Conservation (phyloP, 1,140 invertebrate species). For the Bombus confusus region DNA sequence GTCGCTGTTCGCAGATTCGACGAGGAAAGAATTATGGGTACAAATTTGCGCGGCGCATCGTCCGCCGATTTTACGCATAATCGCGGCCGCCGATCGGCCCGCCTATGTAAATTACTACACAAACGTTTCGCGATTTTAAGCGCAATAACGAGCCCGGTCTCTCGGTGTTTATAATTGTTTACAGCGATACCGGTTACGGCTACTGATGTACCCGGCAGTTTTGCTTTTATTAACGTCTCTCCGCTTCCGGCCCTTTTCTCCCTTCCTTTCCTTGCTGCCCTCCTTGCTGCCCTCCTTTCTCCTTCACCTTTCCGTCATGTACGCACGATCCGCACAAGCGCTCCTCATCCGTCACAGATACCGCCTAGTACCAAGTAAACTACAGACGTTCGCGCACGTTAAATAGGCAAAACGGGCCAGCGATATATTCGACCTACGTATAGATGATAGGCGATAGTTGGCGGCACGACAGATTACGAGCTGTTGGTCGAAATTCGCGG, state of each 20-base stretch:
- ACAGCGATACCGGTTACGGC: slow-evolving; percentile 45
- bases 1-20: slow-evolving; percentile 55
- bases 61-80: slow-evolving; percentile 51
- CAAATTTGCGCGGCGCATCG: slow-evolving; percentile 62
- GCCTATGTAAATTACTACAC: slow-evolving; percentile 49
- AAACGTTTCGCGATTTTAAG: slow-evolving; percentile 52
- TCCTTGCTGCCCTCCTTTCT: too few relatives aligned
- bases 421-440: too few relatives aligned
- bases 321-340: too few relatives aligned
- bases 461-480: too few relatives aligned
- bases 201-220: slow-evolving; percentile 17
- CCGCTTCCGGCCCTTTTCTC: neutral
- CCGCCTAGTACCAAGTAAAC: too few relatives aligned
- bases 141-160: slow-evolving; percentile 36
- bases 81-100: slow-evolving; percentile 22
- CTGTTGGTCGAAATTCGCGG: too few relatives aligned
- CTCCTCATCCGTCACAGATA: too few relatives aligned
- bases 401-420: too few relatives aligned
- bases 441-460: too few relatives aligned
- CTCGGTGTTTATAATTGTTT: slow-evolving; percentile 50
- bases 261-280: too few relatives aligned
- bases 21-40: slow-evolving; percentile 63
- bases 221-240: slow-evolving; percentile 33
- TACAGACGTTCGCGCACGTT: too few relatives aligned
- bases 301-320: too few relatives aligned